Evolutionary conservation across 2,113 vertebrate genomes (phyloP).

Genomic region (Colistium nudipinnis): DNA sequence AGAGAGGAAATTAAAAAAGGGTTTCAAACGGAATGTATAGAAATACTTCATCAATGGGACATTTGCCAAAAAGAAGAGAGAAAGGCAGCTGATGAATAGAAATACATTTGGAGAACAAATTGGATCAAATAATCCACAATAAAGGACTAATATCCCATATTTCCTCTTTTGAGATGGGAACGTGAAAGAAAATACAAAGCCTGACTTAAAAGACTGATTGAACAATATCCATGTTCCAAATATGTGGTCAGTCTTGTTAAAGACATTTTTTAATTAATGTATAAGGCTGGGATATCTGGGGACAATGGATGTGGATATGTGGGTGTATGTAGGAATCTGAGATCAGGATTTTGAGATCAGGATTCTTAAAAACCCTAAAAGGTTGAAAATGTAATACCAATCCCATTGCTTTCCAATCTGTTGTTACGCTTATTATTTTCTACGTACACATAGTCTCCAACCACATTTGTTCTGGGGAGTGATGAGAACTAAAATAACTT

Average conservation of each 20-base stretch:
- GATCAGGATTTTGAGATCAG: neutral
- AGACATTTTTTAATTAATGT: neutral
- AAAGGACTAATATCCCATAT: neutral
- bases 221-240: too few relatives aligned
- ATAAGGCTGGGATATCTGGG: neutral
- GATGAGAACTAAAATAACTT: constrained; percentile 31
- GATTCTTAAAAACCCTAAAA: neutral
- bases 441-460: neutral
- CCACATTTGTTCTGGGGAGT: constrained; percentile 24
- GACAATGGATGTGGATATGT: neutral
- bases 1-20: too few relatives aligned
- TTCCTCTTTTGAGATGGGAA: neutral
- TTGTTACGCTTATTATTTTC: neutral
- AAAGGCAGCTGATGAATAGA: neutral
- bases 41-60: too few relatives aligned
- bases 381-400: neutral
- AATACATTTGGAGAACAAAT: neutral
- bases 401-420: neutral
- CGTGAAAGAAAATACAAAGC: neutral
- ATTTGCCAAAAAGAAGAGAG: constrained; percentile 2
- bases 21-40: too few relatives aligned
- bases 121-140: neutral
- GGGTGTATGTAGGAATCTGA: neutral
- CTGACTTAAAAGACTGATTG: neutral
- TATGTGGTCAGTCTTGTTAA: neutral